These are phyloP conservation scores for Sycobia sp. DNA, from an alignment of 1,140 invertebrate genomes.

Conservation along the genomic window DNA sequence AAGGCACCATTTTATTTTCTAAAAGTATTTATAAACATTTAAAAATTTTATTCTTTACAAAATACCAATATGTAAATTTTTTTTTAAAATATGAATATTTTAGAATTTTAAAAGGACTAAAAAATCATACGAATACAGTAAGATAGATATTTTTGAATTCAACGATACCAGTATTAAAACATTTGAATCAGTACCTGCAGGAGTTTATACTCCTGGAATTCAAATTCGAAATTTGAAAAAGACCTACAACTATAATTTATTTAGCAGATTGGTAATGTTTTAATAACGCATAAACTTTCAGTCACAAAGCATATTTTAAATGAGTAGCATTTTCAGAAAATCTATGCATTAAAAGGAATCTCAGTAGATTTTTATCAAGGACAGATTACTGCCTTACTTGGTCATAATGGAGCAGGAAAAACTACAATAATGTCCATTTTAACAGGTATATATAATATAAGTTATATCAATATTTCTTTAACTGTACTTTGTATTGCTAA, in stretches of 20 bases:
- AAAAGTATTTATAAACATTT: conserved; percentile 54
- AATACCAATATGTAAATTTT: background rate
- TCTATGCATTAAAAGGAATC: conserved; percentile 57
- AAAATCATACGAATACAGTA: conserved; percentile 44
- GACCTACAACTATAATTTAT: conserved; percentile 45
- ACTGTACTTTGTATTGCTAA: no score
- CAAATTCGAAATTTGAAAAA: conserved; percentile 56
- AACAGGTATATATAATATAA: conserved; percentile 60
- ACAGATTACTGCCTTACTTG: conserved; percentile 76
- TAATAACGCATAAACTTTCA: conserved; percentile 22
- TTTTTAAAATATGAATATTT: background rate
- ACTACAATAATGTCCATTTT: conserved; percentile 79
- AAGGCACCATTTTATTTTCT: conserved; percentile 64
- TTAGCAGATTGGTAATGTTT: conserved; percentile 48
- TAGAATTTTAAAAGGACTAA: conserved; percentile 49
- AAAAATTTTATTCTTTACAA: background rate
- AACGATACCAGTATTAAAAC: conserved; percentile 46
- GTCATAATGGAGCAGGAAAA: conserved; percentile 85
- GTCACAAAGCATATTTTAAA: no score
- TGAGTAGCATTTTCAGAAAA: conserved; percentile 36
- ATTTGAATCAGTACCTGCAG: conserved; percentile 49
- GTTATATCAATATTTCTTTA: no score
- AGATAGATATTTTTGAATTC: conserved; percentile 32
- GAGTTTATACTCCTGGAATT: conserved; percentile 50
- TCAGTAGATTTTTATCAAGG: conserved; percentile 70